Conservation (phyloP, 2,797 vertebrate species). For the Cirrhinus mrigala region DNA sequence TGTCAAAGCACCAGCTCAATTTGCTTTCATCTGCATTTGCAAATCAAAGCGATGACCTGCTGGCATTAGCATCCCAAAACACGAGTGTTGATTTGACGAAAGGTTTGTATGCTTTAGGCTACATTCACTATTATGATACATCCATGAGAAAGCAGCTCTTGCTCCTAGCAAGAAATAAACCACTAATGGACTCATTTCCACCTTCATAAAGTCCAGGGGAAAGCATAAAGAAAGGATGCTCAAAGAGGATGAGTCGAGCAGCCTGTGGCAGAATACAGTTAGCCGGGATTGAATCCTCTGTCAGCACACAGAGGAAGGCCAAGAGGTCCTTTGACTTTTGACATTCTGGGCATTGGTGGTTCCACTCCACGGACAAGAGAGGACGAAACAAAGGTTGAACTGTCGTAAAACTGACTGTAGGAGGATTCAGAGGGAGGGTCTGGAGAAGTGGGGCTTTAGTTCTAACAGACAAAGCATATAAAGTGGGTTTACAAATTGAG, state of each 20-base stretch:
- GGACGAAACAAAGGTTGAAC: conserved; percentile 65
- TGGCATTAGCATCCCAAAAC: conserved; percentile 52
- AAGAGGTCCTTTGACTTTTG: conserved; percentile 65
- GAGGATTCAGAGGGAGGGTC: conserved; percentile 60
- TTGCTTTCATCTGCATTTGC: conserved; percentile 55
- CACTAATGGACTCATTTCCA: conserved; percentile 67
- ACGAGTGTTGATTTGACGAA: conserved; percentile 43
- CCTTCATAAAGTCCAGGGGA: conserved; percentile 54
- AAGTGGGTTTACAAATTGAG: conserved; percentile 77
- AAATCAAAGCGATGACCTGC: conserved; percentile 40
- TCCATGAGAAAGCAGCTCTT: conserved; percentile 50
- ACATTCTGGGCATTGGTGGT: conserved; percentile 63
- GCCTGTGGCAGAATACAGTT: conserved; percentile 59
- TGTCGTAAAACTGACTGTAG: conserved; percentile 65
- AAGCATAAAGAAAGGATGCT: conserved; percentile 51
- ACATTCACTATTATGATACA: conserved; percentile 29
- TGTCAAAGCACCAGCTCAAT: conserved; percentile 3
- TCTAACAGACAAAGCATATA: conserved; percentile 71
- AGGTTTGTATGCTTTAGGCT: conserved; percentile 54
- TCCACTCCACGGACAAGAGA: conserved; percentile 60
- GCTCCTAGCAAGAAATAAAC: conserved; percentile 57
- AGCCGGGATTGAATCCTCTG: conserved; percentile 51
- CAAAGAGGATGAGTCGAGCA: conserved; percentile 41
- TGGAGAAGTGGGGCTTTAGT: conserved; percentile 67
- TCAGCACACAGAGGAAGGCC: conserved; percentile 53